Evolutionary conservation across 2,113 vertebrate genomes (phyloP).

Genomic region (Oryzias javanicus): DNA sequence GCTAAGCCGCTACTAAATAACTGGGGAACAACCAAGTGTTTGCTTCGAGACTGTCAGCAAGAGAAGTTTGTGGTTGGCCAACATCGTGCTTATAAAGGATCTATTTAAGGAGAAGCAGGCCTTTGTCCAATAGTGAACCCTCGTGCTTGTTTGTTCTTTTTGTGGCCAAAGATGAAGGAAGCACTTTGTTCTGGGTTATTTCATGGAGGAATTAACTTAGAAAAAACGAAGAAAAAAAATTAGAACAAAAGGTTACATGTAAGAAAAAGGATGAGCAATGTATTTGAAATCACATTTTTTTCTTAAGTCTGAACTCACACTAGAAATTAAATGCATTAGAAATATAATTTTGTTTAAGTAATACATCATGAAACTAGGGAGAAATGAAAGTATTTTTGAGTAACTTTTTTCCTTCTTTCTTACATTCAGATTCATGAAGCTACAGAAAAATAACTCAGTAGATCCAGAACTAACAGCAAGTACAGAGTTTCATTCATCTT

Average conservation of each 20-base stretch:
- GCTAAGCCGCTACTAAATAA: constrained; percentile 39
- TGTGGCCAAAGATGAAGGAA: constrained; percentile 67
- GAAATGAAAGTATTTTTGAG: too few relatives aligned
- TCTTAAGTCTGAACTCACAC: too few relatives aligned
- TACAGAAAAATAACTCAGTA: too few relatives aligned
- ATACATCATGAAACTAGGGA: too few relatives aligned
- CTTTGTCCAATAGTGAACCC: constrained; percentile 63
- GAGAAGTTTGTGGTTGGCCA: constrained; percentile 45
- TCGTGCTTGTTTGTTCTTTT: constrained; percentile 58
- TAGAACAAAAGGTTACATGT: constrained; percentile 49
- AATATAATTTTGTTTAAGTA: too few relatives aligned
- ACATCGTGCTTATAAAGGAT: constrained; percentile 35
- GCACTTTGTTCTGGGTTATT: constrained; percentile 59
- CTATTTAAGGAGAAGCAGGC: constrained; percentile 57
- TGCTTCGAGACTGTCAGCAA: constrained; percentile 33
- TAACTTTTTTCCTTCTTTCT: too few relatives aligned
- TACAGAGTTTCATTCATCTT: too few relatives aligned
- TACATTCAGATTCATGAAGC: too few relatives aligned
- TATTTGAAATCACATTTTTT: too few relatives aligned
- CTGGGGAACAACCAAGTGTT: constrained; percentile 33
- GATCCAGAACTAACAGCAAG: too few relatives aligned
- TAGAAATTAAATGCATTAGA: too few relatives aligned
- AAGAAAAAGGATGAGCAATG: not conserved
- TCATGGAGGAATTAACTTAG: constrained; percentile 10
- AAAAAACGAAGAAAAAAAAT: constrained; percentile 33